A percentile compares a stretch with the other conserved stretches of the same genome.
phyloP scores from a whole-genome alignment of 2,797 vertebrate genomes.

The Malacoraja senta region DNA sequence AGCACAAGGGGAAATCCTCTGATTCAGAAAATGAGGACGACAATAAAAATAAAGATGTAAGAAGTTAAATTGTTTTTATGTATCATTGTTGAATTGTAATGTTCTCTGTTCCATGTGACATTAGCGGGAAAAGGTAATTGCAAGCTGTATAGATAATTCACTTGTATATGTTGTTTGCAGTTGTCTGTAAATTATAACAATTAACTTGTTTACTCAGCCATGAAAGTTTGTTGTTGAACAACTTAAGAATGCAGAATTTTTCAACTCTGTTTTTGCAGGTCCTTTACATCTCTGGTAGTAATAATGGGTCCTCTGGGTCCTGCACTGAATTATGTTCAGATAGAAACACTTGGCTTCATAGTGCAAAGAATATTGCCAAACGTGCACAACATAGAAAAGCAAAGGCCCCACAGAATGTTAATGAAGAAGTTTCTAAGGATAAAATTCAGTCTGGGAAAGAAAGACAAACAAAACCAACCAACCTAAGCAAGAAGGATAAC shows the following conservation, averaged over 20 bases:
- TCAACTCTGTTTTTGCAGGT: neutral
- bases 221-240: too few species aligned
- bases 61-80: neutral
- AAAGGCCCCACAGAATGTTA: neutral
- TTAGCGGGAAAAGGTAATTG: too few species aligned
- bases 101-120: neutral
- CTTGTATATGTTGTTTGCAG: too few species aligned
- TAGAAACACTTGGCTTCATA: neutral
- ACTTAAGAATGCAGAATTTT: neutral
- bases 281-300: neutral
- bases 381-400: neutral
- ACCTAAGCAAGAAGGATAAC: neutral
- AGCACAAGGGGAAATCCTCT: neutral
- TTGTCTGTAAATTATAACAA: too few species aligned
- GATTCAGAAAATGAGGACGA: neutral
- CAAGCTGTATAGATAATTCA: too few species aligned
- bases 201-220: too few species aligned
- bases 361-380: neutral
- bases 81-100: neutral
- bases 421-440: neutral
- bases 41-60: neutral
- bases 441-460: neutral
- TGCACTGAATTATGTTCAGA: neutral
- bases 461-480: neutral
- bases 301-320: neutral